Evolutionary conservation across 2,888 invertebrate genomes (phyloP).

Genomic region (Hemithea aestivaria): DNA sequence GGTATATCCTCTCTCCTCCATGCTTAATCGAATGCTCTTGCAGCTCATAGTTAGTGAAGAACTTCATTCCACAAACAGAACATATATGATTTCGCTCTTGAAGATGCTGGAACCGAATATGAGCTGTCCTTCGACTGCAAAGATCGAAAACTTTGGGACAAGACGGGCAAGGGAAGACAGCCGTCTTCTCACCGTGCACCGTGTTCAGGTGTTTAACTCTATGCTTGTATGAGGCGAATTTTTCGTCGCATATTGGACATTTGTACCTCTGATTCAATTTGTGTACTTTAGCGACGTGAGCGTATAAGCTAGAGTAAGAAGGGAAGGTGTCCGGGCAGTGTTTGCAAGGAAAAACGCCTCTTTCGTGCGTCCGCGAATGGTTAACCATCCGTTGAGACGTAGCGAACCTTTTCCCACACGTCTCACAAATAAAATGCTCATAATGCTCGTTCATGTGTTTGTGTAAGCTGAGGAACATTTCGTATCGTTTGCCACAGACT

Average conservation of each 20-base stretch:
- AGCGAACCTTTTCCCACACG: slow-evolving; percentile 67
- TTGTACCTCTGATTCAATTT: slow-evolving; percentile 64
- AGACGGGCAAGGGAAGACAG: slow-evolving; percentile 62
- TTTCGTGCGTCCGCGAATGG: slow-evolving; percentile 60
- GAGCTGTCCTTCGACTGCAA: slow-evolving; percentile 63
- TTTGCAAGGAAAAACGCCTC: slow-evolving; percentile 62
- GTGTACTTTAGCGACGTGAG: slow-evolving; percentile 62
- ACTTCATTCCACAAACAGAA: slow-evolving; percentile 72
- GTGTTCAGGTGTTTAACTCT: slow-evolving; percentile 60
- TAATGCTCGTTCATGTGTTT: slow-evolving; percentile 73
- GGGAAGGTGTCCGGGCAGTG: slow-evolving; percentile 55
- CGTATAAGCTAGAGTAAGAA: slow-evolving; percentile 55
- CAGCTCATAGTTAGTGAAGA: slow-evolving; percentile 75
- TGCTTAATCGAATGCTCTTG: slow-evolving; percentile 78
- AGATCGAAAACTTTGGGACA: slow-evolving; percentile 66
- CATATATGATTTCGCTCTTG: slow-evolving; percentile 73
- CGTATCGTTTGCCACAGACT: slow-evolving; percentile 65
- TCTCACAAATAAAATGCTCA: slow-evolving; percentile 68
- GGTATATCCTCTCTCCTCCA: slow-evolving; percentile 73
- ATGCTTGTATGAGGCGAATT: slow-evolving; percentile 65
- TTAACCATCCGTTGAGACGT: slow-evolving; percentile 66
- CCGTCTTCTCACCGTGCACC: slow-evolving; percentile 63
- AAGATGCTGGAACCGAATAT: slow-evolving; percentile 63
- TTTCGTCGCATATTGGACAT: slow-evolving; percentile 69
- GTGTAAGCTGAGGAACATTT: slow-evolving; percentile 66